phyloP scores from a whole-genome alignment of 2,113 vertebrate genomes.

The Gymnorhina tibicen region DNA sequence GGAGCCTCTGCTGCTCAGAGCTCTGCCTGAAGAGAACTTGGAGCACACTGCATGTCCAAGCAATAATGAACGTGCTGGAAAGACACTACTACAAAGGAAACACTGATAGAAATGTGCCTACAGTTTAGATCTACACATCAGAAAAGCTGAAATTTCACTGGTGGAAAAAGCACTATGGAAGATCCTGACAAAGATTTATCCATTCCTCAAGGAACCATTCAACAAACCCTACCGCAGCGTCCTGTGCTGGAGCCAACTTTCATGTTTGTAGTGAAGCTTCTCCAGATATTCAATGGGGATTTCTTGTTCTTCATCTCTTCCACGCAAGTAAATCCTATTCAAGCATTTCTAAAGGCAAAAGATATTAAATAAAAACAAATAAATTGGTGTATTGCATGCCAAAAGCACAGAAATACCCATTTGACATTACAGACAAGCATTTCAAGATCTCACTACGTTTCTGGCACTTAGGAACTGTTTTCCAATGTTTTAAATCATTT shows the following conservation, averaged over 20 bases:
- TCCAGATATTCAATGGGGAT: slow-evolving; percentile 93
- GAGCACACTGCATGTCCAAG: accelerated
- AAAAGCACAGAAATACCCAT: not conserved
- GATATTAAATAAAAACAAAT: not conserved
- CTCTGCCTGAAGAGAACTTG: not conserved
- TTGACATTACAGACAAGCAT: not conserved
- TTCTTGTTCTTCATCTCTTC: slow-evolving; percentile 89
- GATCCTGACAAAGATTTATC: not conserved
- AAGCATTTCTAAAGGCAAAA: slow-evolving; percentile 81
- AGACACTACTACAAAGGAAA: not conserved
- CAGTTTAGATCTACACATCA: not conserved
- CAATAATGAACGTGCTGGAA: not conserved
- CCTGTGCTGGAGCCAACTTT: slow-evolving; percentile 91
- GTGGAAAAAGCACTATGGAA: not conserved
- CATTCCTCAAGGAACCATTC: no score
- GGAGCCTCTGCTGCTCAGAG: not conserved
- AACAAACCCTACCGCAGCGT: slow-evolving; percentile 78
- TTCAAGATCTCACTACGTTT: not conserved
- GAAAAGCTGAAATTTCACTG: not conserved
- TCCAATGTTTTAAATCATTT: not conserved
- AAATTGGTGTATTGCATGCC: not conserved
- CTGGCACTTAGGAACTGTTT: not conserved
- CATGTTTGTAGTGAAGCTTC: slow-evolving; percentile 92
- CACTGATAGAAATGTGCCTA: not conserved
- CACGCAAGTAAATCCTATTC: slow-evolving; percentile 82